Conservation (phyloP, 2,797 vertebrate species). For the Gymnothorax reevesii region DNA sequence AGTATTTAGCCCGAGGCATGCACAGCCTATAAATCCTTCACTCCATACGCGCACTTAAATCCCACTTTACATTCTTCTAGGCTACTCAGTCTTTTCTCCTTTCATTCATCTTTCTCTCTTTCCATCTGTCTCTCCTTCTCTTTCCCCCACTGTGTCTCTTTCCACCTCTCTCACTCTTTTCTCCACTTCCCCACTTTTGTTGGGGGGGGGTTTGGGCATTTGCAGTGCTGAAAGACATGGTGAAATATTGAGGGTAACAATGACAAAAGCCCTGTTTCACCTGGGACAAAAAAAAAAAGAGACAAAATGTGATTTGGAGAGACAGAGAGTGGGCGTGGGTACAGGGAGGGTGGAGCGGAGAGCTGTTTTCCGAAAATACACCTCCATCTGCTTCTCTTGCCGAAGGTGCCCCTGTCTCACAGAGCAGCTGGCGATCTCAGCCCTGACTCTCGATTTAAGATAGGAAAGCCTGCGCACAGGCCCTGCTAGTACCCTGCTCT, state of each 20-base stretch:
- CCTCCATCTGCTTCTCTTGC: conserved; percentile 18
- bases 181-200: conserved; percentile 24
- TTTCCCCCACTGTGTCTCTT: conserved; percentile 8
- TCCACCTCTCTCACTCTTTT: neutral
- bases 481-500: neutral
- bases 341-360: too few species aligned
- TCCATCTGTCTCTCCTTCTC: conserved; percentile 20
- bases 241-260: conserved; percentile 40
- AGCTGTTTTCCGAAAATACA: neutral
- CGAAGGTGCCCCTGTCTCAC: neutral
- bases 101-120: conserved; percentile 35
- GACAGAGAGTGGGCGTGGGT: neutral
- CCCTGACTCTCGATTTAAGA: neutral
- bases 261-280: conserved; percentile 31
- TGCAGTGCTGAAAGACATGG: conserved; percentile 20
- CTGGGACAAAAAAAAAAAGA: neutral
- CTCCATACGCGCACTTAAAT: conserved; percentile 68
- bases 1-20: conserved; percentile 70
- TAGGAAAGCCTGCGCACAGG: conserved; percentile 28
- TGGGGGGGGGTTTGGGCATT: conserved; percentile 8
- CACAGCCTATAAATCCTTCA: conserved; percentile 69
- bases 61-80: conserved; percentile 74
- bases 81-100: conserved; percentile 69
- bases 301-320: neutral
- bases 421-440: neutral